Percentiles rank a stretch among this genome's conserved stretches.
These are phyloP conservation scores for Ceyx cyanopectus DNA, from an alignment of 2,113 vertebrate species.

Conservation along the genomic window DNA sequence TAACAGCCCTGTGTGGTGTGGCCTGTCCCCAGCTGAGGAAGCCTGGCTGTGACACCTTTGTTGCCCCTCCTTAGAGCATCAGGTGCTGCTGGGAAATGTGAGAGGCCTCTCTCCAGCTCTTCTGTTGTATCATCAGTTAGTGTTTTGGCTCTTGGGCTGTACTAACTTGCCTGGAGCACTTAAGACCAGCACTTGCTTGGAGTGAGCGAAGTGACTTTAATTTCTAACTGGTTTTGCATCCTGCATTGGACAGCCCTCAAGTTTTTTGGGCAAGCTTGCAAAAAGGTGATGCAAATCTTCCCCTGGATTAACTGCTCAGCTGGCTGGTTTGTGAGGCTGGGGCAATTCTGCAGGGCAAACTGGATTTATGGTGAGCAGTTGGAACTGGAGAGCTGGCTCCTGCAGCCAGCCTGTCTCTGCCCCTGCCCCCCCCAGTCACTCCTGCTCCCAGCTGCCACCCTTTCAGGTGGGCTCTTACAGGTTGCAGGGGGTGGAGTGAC, in stretches of 20 bases:
- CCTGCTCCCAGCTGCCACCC: background rate
- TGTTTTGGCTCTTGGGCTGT: background rate
- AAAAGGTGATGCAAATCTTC: background rate
- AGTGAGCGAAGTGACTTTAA: background rate
- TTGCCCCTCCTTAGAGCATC: background rate
- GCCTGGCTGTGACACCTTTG: background rate
- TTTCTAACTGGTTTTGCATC: background rate
- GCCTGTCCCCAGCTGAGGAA: background rate
- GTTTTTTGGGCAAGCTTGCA: background rate
- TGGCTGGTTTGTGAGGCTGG: background rate
- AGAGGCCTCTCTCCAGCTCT: background rate
- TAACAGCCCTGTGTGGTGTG: fast-evolving
- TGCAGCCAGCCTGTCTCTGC: background rate
- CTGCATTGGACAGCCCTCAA: background rate
- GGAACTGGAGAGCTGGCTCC: background rate
- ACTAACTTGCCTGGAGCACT: background rate
- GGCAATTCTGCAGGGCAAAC: background rate
- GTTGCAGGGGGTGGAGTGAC: fast-evolving
- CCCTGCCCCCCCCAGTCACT: background rate
- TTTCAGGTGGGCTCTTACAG: background rate
- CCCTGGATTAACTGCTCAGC: background rate
- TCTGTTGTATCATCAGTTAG: background rate
- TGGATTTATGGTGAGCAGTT: fast-evolving
- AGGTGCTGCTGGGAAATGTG: background rate
- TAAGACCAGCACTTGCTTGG: background rate